These are phyloP conservation scores for Pelobates cultripes DNA, from an alignment of 2,797 vertebrate species.

Conservation along the genomic window DNA sequence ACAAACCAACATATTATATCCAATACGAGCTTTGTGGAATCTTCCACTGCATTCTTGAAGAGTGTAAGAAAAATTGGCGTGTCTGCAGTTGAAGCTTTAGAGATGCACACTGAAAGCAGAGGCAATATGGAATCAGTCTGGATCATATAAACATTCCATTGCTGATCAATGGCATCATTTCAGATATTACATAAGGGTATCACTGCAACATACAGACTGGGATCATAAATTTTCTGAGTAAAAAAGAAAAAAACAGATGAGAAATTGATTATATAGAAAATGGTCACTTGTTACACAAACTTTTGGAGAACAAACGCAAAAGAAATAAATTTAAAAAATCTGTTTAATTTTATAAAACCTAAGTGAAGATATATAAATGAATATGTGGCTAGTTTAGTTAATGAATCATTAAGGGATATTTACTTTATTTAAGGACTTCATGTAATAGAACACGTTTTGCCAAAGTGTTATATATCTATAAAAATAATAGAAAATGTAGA, in stretches of 20 bases:
- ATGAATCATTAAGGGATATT: no score
- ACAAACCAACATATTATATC: background rate
- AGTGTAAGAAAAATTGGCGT: conserved; percentile 1
- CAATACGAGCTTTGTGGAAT: background rate
- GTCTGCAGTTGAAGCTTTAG: background rate
- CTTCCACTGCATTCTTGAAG: background rate
- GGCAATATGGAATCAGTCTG: background rate
- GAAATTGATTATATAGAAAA: background rate
- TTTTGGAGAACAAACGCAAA: background rate
- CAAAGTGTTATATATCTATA: no score
- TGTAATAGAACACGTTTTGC: no score
- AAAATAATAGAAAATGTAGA: no score
- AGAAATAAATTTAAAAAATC: background rate
- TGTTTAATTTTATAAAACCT: background rate
- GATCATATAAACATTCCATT: background rate
- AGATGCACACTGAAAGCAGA: background rate
- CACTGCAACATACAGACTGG: background rate
- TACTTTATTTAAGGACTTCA: no score
- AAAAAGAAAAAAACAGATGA: background rate
- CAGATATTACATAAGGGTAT: background rate
- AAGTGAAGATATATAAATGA: no score
- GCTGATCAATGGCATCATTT: background rate
- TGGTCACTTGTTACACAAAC: background rate
- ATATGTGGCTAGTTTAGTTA: no score
- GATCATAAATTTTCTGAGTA: background rate